Evolutionary conservation across 2,797 vertebrate species (phyloP).

Genomic region (Rhinophrynus dorsalis): DNA sequence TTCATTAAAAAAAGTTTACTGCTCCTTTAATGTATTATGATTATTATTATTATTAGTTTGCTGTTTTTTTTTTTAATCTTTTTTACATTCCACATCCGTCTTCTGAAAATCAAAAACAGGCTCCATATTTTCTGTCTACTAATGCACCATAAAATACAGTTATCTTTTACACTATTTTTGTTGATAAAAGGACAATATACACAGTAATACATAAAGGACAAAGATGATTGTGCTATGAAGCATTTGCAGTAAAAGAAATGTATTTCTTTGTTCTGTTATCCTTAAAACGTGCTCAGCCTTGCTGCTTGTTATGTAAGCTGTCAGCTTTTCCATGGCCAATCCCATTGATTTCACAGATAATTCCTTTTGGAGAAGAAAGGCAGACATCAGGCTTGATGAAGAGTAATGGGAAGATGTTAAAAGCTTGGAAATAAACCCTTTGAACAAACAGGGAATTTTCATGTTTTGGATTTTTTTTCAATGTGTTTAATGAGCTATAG

Average conservation of each 20-base stretch:
- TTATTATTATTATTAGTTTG: too few relatives aligned
- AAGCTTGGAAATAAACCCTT: conserved; percentile 25
- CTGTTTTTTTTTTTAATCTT: too few relatives aligned
- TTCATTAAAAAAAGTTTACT: too few relatives aligned
- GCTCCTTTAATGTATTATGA: too few relatives aligned
- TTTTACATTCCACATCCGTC: too few relatives aligned
- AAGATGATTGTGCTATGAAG: conserved; percentile 19
- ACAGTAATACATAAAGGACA: not conserved
- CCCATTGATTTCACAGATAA: conserved; percentile 28
- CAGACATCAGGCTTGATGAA: not conserved
- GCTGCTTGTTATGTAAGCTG: conserved; percentile 14
- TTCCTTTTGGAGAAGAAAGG: conserved; percentile 38
- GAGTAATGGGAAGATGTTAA: conserved; percentile 13
- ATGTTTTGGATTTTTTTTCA: conserved; percentile 8
- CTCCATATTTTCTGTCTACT: too few relatives aligned
- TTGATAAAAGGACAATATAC: conserved; percentile 3
- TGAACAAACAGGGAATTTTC: conserved; percentile 30
- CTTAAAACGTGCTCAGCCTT: conserved; percentile 17
- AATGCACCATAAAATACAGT: too few relatives aligned
- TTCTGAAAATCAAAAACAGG: too few relatives aligned
- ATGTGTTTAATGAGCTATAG: not conserved
- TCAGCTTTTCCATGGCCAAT: conserved; percentile 38
- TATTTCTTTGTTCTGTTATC: conserved; percentile 13
- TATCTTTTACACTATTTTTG: too few relatives aligned
- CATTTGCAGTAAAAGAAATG: not conserved